Evolutionary conservation across 2,797 vertebrate species (phyloP), one percentile per base, ranked within the genome.

Genomic region (Tarsius wallacei): DNA sequence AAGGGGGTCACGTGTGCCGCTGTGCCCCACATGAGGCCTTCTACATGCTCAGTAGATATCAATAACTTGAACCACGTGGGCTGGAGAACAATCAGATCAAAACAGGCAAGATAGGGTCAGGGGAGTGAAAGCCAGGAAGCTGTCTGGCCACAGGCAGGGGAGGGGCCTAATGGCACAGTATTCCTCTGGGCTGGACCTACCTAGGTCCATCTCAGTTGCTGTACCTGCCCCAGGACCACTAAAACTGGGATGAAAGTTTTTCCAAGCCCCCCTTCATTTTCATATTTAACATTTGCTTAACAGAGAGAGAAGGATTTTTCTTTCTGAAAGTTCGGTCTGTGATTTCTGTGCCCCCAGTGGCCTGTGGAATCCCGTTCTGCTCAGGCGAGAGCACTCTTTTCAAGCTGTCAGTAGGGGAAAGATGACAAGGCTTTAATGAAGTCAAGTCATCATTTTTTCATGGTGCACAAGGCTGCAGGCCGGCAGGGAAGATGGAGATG

Each of bases 371-470:
- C 77, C 93, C 2, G 0, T 78, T 90, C 94, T 96, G 93, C 64
- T 94, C 64, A 22, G 80, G 51, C 64, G 5, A 92, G 78, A 95
- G 53, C 2, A 0, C 68, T 96, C 93, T 97, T 95, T 96, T 90
- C 91, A 92, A 95, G 97, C 51, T 93, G 80, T 97, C 97, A 92
- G 91, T 36, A 33, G 73, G 49, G 80, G 28, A 42, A 96, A 94
- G 96, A 96, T 93, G 96, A 98, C 93, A 90, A 97, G 94, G 42
- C 86, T 96, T 88, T 97, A 96, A 98, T 97, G 97, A 97, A 96
- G 97, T 96, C 89, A 95, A 93, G 93, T 96, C 96, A 96, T 97
- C 96, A 96, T 95, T 97, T 97, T 96, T 97, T 94, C 95, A 96
- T 93, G 92, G 55, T 4, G 16, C 77, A 66, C 0, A 5, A 59